These are phyloP conservation scores for Drosophila tani DNA, from an alignment of 1,140 invertebrate species.

Conservation along the genomic window DNA sequence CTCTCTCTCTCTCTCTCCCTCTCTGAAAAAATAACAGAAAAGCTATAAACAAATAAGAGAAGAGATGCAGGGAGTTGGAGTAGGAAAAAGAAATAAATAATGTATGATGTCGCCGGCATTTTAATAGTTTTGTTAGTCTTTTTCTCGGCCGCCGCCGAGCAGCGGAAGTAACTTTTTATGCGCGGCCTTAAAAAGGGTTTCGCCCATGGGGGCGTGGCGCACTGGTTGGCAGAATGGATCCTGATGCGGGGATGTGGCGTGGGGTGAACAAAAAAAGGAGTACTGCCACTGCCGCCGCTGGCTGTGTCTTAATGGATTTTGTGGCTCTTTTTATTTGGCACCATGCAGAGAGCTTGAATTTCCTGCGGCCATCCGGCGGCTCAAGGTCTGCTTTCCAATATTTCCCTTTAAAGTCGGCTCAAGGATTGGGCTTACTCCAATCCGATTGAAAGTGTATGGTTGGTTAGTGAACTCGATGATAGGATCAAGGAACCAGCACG, in stretches of 20 bases:
- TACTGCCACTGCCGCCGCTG: constrained; percentile 33
- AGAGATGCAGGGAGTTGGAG: constrained; percentile 22
- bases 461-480: constrained; percentile 2
- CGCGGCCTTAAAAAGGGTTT: constrained; percentile 63
- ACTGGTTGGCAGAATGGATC: constrained; percentile 8
- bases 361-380: constrained; percentile 35
- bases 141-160: constrained; percentile 46
- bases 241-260: constrained; percentile 13
- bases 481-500: not conserved
- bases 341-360: constrained; percentile 55
- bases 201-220: constrained; percentile 16
- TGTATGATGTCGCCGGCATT: constrained; percentile 78
- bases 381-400: constrained; percentile 13
- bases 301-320: constrained; percentile 74
- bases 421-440: constrained; percentile 6
- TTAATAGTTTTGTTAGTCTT: constrained; percentile 81
- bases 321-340: constrained; percentile 77
- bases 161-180: constrained; percentile 77
- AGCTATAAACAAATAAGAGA: constrained; percentile 54
- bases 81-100: constrained; percentile 67
- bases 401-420: constrained; percentile 30
- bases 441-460: constrained; percentile 25
- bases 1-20: not conserved
- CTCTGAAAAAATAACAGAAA: constrained; percentile 47
- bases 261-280: constrained; percentile 14